A percentile compares a stretch with the other conserved stretches of the same genome.
Evolutionary conservation across 2,113 vertebrate species (phyloP).

Genomic region (Oryzias woworae): DNA sequence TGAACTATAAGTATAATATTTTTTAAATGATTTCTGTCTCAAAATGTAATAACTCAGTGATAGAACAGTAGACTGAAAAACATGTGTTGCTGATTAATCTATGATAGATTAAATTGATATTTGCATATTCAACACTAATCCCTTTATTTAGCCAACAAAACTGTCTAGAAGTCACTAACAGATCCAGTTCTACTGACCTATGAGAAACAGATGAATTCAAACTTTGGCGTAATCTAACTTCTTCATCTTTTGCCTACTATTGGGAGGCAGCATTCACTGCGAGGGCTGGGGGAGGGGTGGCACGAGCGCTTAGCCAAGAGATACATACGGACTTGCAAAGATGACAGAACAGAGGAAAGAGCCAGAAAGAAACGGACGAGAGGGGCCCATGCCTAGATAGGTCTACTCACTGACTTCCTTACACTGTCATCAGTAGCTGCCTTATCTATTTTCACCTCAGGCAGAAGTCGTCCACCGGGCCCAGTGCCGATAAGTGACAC

Average conservation of each 20-base stretch:
- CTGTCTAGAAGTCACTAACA: slow-evolving; percentile 64
- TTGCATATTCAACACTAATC: slow-evolving; percentile 51
- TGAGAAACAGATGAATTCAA: slow-evolving; percentile 27
- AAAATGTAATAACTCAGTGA: slow-evolving; percentile 10
- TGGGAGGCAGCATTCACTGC: slow-evolving; percentile 76
- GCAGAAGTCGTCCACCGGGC: slow-evolving; percentile 93
- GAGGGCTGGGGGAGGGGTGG: slow-evolving; percentile 63
- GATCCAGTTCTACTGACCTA: slow-evolving; percentile 44
- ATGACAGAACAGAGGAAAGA: slow-evolving; percentile 65
- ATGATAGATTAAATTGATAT: slow-evolving; percentile 20
- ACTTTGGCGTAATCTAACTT: slow-evolving; percentile 37
- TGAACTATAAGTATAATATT: neutral
- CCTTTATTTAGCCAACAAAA: slow-evolving; percentile 49
- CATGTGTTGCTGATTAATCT: neutral
- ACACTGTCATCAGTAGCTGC: slow-evolving; percentile 87
- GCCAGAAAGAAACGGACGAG: slow-evolving; percentile 63
- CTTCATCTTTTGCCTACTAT: slow-evolving; percentile 69
- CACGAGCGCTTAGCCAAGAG: slow-evolving; percentile 70
- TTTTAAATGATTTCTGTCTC: neutral
- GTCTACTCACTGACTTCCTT: slow-evolving; percentile 83
- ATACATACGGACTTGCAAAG: slow-evolving; percentile 74
- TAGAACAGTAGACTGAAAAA: neutral
- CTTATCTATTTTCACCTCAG: slow-evolving; percentile 96
- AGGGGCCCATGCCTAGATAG: slow-evolving; percentile 84
- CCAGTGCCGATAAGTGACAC: slow-evolving; percentile 95